Evolutionary conservation across 1,140 invertebrate species (phyloP).

Genomic region (Musca domestica): DNA sequence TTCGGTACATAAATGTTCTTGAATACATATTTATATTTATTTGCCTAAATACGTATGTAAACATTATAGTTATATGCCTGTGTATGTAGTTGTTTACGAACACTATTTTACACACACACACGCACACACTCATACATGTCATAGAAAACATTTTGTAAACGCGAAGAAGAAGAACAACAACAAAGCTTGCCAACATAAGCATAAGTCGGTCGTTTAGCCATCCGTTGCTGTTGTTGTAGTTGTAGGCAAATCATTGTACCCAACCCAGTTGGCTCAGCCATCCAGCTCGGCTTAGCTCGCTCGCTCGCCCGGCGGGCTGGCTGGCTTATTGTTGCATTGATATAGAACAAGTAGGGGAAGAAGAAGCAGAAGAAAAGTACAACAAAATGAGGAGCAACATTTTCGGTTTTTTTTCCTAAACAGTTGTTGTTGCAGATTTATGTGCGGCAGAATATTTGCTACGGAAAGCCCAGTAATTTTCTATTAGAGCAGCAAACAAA

Average conservation of each 20-base stretch:
- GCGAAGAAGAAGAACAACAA: too few species aligned
- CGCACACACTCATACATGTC: neutral
- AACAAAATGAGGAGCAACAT: too few species aligned
- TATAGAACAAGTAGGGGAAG: slow-evolving; percentile 34
- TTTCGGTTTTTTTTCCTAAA: too few species aligned
- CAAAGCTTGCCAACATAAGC: too few species aligned
- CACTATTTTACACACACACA: neutral
- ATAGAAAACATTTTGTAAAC: neutral
- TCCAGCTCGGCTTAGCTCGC: too few species aligned
- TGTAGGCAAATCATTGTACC: slow-evolving; percentile 21
- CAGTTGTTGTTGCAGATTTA: too few species aligned
- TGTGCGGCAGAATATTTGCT: neutral
- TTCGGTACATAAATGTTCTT: too few species aligned
- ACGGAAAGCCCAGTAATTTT: slow-evolving; percentile 13
- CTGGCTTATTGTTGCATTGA: slow-evolving; percentile 53
- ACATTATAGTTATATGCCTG: neutral
- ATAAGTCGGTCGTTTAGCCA: too few species aligned
- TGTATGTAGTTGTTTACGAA: neutral
- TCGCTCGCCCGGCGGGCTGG: too few species aligned
- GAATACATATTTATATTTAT: too few species aligned
- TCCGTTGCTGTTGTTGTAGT: neutral
- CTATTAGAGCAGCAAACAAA: neutral
- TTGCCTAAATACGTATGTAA: too few species aligned
- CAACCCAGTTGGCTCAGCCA: too few species aligned
- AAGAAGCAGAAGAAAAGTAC: slow-evolving; percentile 16